Evolutionary conservation across 92 coral and sea anemone genomes (phyloP).

Genomic region (Palythoa grandiflora): DNA sequence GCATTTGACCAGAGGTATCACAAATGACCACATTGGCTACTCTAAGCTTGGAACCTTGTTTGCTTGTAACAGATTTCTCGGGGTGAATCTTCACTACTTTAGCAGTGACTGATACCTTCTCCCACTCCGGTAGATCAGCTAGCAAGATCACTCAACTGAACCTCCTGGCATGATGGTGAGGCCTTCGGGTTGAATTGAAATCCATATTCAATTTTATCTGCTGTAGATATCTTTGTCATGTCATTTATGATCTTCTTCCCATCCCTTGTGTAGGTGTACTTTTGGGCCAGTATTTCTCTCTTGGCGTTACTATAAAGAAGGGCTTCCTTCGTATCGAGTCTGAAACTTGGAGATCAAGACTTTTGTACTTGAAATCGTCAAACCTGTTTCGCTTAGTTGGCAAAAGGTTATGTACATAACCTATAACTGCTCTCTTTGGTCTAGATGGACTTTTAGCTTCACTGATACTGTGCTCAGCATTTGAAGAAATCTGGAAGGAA

Average conservation of each 20-base stretch:
- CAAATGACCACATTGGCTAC: slow-evolving; percentile 23
- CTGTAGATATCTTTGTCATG: slow-evolving; percentile 4
- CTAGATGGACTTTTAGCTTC: slow-evolving; percentile 23
- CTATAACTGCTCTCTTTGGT: slow-evolving; percentile 21
- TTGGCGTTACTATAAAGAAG: slow-evolving; percentile 42
- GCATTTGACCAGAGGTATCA: slow-evolving; percentile 20
- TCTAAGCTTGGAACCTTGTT: slow-evolving; percentile 6
- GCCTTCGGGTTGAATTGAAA: slow-evolving; percentile 27
- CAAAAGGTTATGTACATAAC: slow-evolving; percentile 23
- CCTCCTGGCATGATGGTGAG: slow-evolving; percentile 19
- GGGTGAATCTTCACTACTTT: slow-evolving; percentile 16
- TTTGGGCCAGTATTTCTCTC: slow-evolving; percentile 32
- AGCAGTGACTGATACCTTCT: neutral
- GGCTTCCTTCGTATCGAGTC: slow-evolving; percentile 27
- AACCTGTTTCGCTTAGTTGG: slow-evolving; percentile 22
- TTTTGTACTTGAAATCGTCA: slow-evolving; percentile 24
- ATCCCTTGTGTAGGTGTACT: slow-evolving; percentile 3
- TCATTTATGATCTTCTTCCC: slow-evolving; percentile 19
- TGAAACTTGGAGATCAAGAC: slow-evolving; percentile 14
- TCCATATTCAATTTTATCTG: neutral
- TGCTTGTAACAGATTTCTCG: neutral
- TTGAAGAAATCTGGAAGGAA: slow-evolving; percentile 21
- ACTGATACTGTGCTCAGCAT: slow-evolving; percentile 24
- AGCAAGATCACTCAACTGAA: slow-evolving; percentile 18
- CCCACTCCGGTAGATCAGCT: slow-evolving; percentile 17